These are phyloP conservation scores for Synaphobranchus kaupii DNA, from an alignment of 2,797 vertebrate genomes.

Conservation along the genomic window DNA sequence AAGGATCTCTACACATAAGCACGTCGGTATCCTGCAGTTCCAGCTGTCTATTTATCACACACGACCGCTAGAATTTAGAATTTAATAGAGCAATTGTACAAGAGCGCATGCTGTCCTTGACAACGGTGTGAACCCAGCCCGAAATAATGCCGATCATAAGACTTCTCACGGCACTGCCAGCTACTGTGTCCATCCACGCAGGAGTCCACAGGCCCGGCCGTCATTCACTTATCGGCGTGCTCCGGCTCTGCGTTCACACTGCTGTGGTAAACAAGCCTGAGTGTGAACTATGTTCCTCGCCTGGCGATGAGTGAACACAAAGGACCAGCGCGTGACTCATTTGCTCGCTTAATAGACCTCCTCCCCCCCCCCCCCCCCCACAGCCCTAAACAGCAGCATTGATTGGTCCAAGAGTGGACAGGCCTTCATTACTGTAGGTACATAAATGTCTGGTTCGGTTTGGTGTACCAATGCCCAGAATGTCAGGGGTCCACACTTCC, in stretches of 20 bases:
- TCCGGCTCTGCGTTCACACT: neutral
- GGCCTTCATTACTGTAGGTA: neutral
- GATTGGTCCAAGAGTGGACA: neutral
- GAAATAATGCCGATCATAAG: slow-evolving; percentile 23
- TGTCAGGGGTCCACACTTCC: neutral
- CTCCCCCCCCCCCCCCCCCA: neutral
- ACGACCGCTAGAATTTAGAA: neutral
- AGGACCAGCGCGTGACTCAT: slow-evolving; percentile 50
- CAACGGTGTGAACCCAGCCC: neutral
- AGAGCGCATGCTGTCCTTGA: neutral
- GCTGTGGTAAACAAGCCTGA: slow-evolving; percentile 40
- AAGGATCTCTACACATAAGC: neutral
- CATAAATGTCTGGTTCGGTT: neutral
- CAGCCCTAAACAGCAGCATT: neutral
- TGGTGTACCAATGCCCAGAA: neutral
- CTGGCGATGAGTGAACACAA: slow-evolving; percentile 37
- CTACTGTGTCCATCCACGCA: neutral
- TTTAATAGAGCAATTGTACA: neutral
- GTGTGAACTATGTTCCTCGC: slow-evolving; percentile 50
- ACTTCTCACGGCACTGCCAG: neutral
- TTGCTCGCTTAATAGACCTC: slow-evolving; percentile 37
- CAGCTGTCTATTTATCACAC: slow-evolving; percentile 16
- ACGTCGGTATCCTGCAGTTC: neutral
- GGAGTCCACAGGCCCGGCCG: too few relatives aligned
- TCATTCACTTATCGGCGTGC: slow-evolving; percentile 11